Conservation (phyloP, 1,140 invertebrate species). For the Cherax quadricarinatus region DNA sequence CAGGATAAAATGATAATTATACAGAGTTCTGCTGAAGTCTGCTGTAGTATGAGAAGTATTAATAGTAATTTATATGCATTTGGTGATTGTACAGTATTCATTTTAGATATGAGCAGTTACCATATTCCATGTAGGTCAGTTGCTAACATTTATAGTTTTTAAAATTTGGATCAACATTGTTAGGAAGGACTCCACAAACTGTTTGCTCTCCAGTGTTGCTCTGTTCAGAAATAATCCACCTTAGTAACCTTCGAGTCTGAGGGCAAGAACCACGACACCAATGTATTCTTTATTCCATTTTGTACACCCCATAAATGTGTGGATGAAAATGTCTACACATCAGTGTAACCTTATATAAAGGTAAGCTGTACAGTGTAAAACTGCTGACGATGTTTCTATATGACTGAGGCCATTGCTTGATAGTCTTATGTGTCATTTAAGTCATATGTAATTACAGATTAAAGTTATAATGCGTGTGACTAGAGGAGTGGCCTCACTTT, state of each 20-base stretch:
- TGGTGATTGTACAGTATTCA: background rate
- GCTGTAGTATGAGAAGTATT: background rate
- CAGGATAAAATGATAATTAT: too few relatives aligned
- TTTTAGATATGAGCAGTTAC: background rate
- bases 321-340: constrained; percentile 49
- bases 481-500: constrained; percentile 4
- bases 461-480: constrained; percentile 7
- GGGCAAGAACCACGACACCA: constrained; percentile 27
- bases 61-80: background rate
- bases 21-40: too few relatives aligned
- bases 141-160: background rate
- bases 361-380: constrained; percentile 65
- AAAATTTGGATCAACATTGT: background rate
- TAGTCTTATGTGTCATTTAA: background rate
- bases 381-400: constrained; percentile 45
- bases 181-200: background rate
- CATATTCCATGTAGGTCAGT: background rate
- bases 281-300: constrained; percentile 54
- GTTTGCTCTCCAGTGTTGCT: constrained; percentile 3
- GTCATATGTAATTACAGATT: constrained; percentile 18
- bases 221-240: constrained; percentile 5
- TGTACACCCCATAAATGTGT: constrained; percentile 62
- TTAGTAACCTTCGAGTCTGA: background rate
- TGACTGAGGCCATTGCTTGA: background rate
- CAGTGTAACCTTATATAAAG: constrained; percentile 66